phyloP scores from a whole-genome alignment of 1,140 invertebrate species.

The Ceratina japonica region DNA sequence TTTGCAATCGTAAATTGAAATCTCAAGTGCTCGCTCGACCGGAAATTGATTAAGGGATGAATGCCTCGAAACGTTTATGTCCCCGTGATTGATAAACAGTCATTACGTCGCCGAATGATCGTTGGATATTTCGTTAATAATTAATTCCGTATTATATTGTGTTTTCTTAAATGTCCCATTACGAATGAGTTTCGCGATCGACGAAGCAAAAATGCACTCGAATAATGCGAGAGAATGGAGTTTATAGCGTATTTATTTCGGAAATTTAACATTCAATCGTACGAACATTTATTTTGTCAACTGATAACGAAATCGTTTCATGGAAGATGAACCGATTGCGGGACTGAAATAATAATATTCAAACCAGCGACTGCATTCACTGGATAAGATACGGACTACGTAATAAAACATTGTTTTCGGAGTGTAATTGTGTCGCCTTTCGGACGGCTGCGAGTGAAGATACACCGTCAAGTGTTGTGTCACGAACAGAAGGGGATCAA shows the following conservation, averaged over 20 bases:
- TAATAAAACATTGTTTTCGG: not conserved
- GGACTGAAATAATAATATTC: no score
- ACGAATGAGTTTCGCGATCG: no score
- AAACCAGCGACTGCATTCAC: no score
- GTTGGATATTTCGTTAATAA: no score
- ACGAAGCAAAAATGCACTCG: no score
- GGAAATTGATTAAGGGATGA: not conserved
- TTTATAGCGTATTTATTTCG: no score
- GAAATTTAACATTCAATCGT: not conserved
- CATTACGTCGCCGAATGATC: not conserved
- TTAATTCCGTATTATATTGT: no score
- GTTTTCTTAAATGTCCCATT: no score
- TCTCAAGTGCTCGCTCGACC: not conserved
- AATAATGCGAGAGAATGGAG: no score
- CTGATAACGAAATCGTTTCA: no score
- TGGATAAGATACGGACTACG: no score
- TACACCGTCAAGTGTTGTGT: constrained; percentile 16
- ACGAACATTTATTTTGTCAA: not conserved
- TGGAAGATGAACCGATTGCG: no score
- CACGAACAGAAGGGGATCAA: constrained; percentile 38
- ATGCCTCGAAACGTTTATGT: not conserved
- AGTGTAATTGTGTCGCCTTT: constrained; percentile 25
- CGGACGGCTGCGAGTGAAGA: not conserved
- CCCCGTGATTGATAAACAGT: not conserved
- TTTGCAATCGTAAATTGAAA: not conserved